These are phyloP conservation scores for Xerus inauris DNA, from an alignment of 2,113 vertebrate species.

Conservation along the genomic window DNA sequence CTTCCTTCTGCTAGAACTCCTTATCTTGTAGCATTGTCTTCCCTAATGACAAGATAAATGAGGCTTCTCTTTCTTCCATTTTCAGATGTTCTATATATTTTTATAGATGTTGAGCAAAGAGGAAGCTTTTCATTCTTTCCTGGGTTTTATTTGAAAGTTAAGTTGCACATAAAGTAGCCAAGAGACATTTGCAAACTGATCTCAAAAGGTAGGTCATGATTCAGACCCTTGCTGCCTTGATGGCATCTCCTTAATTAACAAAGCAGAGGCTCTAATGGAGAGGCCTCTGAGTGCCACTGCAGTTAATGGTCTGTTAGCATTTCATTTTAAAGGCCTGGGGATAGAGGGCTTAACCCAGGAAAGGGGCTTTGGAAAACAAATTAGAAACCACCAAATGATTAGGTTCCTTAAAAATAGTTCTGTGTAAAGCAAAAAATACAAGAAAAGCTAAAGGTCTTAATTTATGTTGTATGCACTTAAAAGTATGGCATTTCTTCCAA, in stretches of 20 bases:
- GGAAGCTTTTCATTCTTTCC: constrained; percentile 34
- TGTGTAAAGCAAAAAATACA: constrained; percentile 5
- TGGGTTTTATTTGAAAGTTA: constrained; percentile 70
- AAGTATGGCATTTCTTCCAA: not conserved
- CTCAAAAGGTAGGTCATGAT: constrained; percentile 70
- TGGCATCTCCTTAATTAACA: constrained; percentile 74
- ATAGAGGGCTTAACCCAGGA: constrained; percentile 68
- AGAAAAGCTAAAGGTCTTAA: constrained; percentile 48
- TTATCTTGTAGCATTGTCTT: constrained; percentile 14
- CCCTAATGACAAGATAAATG: constrained; percentile 35
- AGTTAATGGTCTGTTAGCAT: constrained; percentile 80
- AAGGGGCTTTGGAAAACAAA: constrained; percentile 72
- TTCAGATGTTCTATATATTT: constrained; percentile 37
- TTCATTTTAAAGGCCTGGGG: constrained; percentile 74
- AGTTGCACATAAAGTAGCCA: constrained; percentile 50
- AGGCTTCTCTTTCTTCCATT: not conserved
- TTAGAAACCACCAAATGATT: constrained; percentile 69
- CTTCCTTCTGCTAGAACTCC: not conserved
- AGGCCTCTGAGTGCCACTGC: constrained; percentile 57
- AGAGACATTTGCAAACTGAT: constrained; percentile 67
- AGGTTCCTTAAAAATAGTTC: constrained; percentile 63
- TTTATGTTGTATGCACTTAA: constrained; percentile 11
- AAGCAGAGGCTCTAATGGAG: constrained; percentile 60
- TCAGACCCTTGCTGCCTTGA: constrained; percentile 67
- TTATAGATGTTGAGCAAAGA: not conserved